Base-by-base conservation (phyloP, 2,888 invertebrate species). In the Apamea anceps region DNA sequence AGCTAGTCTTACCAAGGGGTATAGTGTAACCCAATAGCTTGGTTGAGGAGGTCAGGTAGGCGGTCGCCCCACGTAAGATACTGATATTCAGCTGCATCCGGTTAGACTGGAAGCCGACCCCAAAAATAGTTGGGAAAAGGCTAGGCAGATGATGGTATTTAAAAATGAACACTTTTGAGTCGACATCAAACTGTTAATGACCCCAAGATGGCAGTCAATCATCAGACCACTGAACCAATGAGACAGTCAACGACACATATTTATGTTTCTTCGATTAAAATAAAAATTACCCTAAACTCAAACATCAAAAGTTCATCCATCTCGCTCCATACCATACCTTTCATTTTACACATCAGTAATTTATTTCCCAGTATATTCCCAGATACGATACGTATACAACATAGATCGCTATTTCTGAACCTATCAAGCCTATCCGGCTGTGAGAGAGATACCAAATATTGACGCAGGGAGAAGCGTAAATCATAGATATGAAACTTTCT, bases 381-480 rank as follows among this genome's bases (percentile, higher is more conserved):
- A 65, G 63, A 67, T 37, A 77, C 80, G 73, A 70, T 81, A 82
- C 72, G 77, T 84, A 71, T 82, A 89, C 75, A 79, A 79, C 81
- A 88, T 84, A 81, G 79, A 88, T 85, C 45, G 79, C 75, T 84
- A 84, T 88, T 85, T 80, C 86, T 88, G 75, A 79, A 88, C 81
- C 86, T 88, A 88, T 89, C 84, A 82, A 86, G 76, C 80, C 88
- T 89, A 89, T 84, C 79, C 85, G 86, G 78, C 82, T 74, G 89
- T 85, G 82, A 87, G 89, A 87, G 89, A 89, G 89, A 89, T 89
- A 91, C 88, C 90, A 91, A 91, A 91, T 91, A 91, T 91, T 91
- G 90, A 91, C 88, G 87, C 83, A 87, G 90, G 88, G 85, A 79
- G 80, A 86, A 88, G 86, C 86, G 87, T 91, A 90, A 91, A 91